phyloP scores from a whole-genome alignment of 2,888 invertebrate species.

The Xanthia icteritia region DNA sequence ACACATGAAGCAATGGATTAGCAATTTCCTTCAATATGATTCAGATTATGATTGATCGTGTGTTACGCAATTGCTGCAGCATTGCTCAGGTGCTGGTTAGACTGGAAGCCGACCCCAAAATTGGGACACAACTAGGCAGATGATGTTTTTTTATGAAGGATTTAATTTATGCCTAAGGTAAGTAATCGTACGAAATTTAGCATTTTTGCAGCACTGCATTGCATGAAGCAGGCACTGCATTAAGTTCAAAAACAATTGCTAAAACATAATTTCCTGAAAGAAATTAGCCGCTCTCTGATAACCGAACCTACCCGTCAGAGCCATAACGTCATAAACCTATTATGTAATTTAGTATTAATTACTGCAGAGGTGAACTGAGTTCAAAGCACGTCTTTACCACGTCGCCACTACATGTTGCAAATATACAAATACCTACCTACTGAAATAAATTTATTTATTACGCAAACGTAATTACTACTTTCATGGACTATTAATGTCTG shows the following conservation, averaged over 20 bases:
- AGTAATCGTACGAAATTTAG: too few relatives aligned
- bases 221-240: too few relatives aligned
- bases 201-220: not conserved
- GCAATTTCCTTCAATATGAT: too few relatives aligned
- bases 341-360: conserved; percentile 31
- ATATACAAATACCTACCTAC: conserved; percentile 18
- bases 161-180: too few relatives aligned
- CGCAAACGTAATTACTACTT: not conserved
- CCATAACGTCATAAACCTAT: conserved; percentile 9
- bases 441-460: conserved; percentile 16
- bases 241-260: not conserved
- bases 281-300: not conserved
- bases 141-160: too few relatives aligned
- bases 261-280: not conserved
- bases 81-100: too few relatives aligned
- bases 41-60: too few relatives aligned
- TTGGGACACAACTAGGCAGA: too few relatives aligned
- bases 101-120: too few relatives aligned
- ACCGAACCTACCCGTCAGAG: not conserved
- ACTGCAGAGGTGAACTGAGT: conserved; percentile 34
- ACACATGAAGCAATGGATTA: too few relatives aligned
- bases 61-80: too few relatives aligned
- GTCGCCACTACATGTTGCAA: conserved; percentile 24
- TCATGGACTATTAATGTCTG: not conserved
- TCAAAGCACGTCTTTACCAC: conserved; percentile 19